Conservation (phyloP, 2,888 invertebrate species). For the Herminia tarsipennalis region DNA sequence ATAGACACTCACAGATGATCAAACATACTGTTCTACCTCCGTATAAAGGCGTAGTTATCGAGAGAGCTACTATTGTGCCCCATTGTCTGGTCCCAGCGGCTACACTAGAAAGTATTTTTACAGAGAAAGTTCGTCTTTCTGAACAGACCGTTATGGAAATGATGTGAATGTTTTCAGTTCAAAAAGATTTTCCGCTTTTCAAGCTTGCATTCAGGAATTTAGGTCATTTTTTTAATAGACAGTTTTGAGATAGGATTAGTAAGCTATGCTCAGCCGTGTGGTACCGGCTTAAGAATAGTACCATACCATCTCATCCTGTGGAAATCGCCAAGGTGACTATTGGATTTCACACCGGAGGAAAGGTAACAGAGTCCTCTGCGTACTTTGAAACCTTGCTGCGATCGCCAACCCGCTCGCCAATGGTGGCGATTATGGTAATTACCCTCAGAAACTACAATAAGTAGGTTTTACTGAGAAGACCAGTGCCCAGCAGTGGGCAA, state of each 20-base stretch:
- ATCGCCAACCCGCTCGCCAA: too few relatives aligned
- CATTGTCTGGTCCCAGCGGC: conserved; percentile 35
- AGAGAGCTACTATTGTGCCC: conserved; percentile 37
- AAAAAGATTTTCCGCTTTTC: conserved; percentile 21
- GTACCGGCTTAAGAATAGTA: neutral
- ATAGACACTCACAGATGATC: too few relatives aligned
- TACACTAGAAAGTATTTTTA: conserved; percentile 45
- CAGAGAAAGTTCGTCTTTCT: conserved; percentile 40
- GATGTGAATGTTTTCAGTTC: conserved; percentile 40
- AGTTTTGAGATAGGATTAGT: neutral
- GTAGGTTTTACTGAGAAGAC: too few relatives aligned
- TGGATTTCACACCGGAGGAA: too few relatives aligned
- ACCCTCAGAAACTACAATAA: too few relatives aligned
- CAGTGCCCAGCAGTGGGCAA: too few relatives aligned
- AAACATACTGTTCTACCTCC: too few relatives aligned
- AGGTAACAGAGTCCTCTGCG: too few relatives aligned
- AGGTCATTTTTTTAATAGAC: neutral
- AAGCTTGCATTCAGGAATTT: neutral
- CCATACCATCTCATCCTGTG: too few relatives aligned
- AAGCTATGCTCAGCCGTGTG: neutral
- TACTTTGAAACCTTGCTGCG: too few relatives aligned
- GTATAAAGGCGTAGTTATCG: conserved; percentile 41
- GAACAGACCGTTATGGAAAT: conserved; percentile 34
- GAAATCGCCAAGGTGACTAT: too few relatives aligned
- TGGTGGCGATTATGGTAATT: too few relatives aligned